Evolutionary conservation across 2,113 vertebrate genomes (phyloP).

Genomic region (Tamias sibiricus): DNA sequence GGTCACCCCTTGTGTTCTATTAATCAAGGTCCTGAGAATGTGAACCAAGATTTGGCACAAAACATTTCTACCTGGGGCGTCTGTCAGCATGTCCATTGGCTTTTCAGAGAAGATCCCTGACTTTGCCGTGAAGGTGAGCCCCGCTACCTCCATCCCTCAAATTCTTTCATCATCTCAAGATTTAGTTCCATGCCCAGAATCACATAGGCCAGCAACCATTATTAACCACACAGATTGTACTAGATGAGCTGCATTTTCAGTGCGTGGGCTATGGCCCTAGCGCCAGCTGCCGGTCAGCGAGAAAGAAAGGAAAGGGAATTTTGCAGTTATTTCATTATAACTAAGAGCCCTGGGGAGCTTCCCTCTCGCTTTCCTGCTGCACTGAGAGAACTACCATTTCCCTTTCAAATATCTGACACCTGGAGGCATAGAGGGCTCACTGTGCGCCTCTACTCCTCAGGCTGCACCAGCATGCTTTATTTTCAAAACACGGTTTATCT

Average conservation of each 20-base stretch:
- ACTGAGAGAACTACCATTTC: neutral
- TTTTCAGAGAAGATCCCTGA: neutral
- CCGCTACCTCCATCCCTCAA: neutral
- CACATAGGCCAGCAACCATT: neutral
- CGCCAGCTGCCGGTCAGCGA: neutral
- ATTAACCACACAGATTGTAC: neutral
- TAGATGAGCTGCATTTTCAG: neutral
- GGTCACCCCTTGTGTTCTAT: neutral
- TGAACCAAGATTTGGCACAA: neutral
- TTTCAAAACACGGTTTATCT: neutral
- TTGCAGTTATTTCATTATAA: neutral
- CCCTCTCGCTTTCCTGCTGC: neutral
- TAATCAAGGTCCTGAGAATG: no score
- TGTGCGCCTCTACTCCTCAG: neutral
- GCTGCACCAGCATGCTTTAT: neutral
- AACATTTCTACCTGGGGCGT: neutral
- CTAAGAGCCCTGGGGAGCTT: neutral
- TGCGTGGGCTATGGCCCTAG: neutral
- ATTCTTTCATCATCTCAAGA: neutral
- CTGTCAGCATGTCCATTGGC: neutral
- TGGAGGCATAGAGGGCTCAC: neutral
- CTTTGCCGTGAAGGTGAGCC: neutral
- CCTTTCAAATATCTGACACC: neutral
- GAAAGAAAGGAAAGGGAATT: neutral
- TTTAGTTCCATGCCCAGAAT: neutral